phyloP scores from a whole-genome alignment of 64 coral and sea anemone genomes.

The Porites australiensis region DNA sequence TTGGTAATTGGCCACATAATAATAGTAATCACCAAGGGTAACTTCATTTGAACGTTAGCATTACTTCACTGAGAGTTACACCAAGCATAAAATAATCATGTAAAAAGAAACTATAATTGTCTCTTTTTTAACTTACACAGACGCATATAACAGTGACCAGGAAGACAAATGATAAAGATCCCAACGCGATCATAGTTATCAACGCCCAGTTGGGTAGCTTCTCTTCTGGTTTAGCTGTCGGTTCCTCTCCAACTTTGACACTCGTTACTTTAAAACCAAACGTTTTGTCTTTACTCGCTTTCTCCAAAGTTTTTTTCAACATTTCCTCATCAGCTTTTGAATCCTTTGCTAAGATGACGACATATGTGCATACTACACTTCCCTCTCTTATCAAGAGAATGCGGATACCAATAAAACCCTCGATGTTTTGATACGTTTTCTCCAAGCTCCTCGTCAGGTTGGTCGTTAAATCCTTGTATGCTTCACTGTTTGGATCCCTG shows the following conservation, averaged over 20 bases:
- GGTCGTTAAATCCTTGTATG: not conserved
- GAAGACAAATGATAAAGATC: constrained; percentile 18
- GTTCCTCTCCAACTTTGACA: constrained; percentile 21
- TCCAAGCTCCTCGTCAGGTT: not conserved
- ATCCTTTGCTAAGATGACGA: constrained; percentile 23
- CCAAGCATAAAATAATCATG: no score
- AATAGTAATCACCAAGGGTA: no score
- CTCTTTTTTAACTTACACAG: constrained; percentile 39
- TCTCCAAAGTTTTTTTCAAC: not conserved
- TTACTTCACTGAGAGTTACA: no score
- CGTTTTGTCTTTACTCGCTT: not conserved
- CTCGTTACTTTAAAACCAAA: not conserved
- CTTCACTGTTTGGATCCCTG: not conserved
- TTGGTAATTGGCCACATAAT: no score
- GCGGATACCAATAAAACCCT: not conserved
- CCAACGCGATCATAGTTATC: constrained; percentile 40
- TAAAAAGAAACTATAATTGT: not conserved
- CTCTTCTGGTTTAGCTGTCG: not conserved
- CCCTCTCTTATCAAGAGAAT: constrained; percentile 8
- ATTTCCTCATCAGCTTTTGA: not conserved
- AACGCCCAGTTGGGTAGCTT: constrained; percentile 44
- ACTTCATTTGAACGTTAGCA: no score
- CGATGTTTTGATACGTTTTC: not conserved
- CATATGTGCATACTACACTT: constrained; percentile 19
- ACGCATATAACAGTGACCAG: constrained; percentile 33